phyloP scores from a whole-genome alignment of 2,888 invertebrate species.

The Agriopis leucophaearia region DNA sequence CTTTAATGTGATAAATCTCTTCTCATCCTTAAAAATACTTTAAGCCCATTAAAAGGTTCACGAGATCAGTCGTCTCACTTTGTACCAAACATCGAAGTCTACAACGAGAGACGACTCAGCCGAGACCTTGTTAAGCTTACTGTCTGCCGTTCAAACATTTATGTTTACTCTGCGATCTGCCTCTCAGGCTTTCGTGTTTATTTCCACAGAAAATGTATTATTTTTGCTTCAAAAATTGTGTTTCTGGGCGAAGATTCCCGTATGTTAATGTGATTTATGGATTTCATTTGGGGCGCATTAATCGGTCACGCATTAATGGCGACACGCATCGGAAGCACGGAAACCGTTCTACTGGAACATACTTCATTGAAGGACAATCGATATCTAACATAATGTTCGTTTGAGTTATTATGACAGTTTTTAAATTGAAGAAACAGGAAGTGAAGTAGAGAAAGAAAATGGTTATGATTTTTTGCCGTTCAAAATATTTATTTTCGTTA shows the following conservation, averaged over 20 bases:
- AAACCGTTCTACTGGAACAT: constrained; percentile 17
- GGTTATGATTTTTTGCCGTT: background rate
- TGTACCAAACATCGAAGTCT: constrained; percentile 7
- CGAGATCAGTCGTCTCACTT: background rate
- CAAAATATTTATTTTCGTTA: background rate
- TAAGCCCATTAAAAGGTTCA: constrained; percentile 13
- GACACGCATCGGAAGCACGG: constrained; percentile 25
- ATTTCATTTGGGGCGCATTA: constrained; percentile 18
- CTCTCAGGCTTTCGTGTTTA: constrained; percentile 20
- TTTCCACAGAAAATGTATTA: constrained; percentile 13
- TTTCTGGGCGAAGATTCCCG: constrained; percentile 17
- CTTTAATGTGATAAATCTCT: background rate
- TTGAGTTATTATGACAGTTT: constrained; percentile 13
- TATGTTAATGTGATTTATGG: constrained; percentile 33
- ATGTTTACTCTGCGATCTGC: constrained; percentile 18
- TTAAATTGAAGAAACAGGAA: constrained; percentile 14
- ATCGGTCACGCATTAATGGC: constrained; percentile 30
- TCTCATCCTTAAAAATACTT: constrained; percentile 6
- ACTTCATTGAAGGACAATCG: constrained; percentile 15
- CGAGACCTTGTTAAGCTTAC: constrained; percentile 18
- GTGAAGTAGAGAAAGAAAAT: background rate
- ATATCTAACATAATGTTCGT: background rate
- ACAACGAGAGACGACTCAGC: constrained; percentile 8
- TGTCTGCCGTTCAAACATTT: constrained; percentile 7
- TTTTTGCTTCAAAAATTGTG: constrained; percentile 13